Evolutionary conservation across 2,797 vertebrate genomes (phyloP), one percentile per base, ranked within the genome.

Genomic region (Myripristis murdjan): DNA sequence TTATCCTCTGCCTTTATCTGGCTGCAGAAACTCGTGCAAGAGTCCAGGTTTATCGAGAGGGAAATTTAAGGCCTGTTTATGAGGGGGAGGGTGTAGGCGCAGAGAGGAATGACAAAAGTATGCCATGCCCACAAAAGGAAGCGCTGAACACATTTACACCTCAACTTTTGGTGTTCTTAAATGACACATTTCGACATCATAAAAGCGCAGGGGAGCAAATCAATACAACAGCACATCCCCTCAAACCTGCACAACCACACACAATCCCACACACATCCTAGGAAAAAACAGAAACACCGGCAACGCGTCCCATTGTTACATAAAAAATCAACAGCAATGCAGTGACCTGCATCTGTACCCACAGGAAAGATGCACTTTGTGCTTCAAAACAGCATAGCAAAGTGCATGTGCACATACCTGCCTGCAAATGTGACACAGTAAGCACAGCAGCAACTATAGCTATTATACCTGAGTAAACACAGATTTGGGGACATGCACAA

Each of bases 41-140:
- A 53, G 35, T 48, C 33, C 46, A 43, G 43, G 54, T 63, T 61
- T 70, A 71, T 69, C 2, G 4, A 59, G 51, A 59, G 31, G 62
- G 44, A 56, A 11, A 44, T 77, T 81, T 70, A 48, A 73, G 55
- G 51, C 52, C 31, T 52, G 20, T 65, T 71, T 41, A 35, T 69
- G 60, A 49, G 33, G 54, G 23, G 26, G 43, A 8, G 44, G 8
- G 23, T 2, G 57, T 39, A 52, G 18, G 43, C 7, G 60, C n/a
- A 16, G 59, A 5, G 53, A 53, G 18, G 33, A 49, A 63, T 58
- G 51, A 61, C 64, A 62, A 56, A 68, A 12, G 22, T 16, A 6
- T 1, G 35, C 35, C 35, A 11, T 35, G 10, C 44, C 57, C 48
- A 37, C 39, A 65, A 49, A 41, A 61, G 54, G 7, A 70, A 58